Conservation (phyloP, 2,113 vertebrate species). For the Okapia johnstoni region DNA sequence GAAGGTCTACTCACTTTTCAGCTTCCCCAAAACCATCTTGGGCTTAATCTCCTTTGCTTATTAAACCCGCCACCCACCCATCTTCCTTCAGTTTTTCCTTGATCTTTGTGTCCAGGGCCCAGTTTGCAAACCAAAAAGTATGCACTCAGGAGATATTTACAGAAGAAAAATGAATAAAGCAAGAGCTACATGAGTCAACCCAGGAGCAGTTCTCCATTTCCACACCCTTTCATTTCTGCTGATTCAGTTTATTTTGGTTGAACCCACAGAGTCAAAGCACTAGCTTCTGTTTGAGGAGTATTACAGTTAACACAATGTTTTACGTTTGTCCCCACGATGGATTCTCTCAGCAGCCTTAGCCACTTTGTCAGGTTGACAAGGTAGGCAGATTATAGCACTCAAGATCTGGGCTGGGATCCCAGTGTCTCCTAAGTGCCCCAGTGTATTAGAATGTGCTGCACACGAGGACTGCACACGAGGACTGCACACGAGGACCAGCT, state of each 20-base stretch:
- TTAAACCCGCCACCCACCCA: background rate
- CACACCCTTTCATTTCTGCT: rapidly evolving
- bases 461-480: background rate
- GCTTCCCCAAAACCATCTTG: background rate
- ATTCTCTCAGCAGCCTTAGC: background rate
- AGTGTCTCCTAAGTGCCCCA: background rate
- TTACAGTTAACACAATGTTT: too few relatives aligned
- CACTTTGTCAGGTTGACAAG: background rate
- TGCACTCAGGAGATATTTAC: background rate
- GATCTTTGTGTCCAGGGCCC: background rate
- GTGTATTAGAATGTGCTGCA: background rate
- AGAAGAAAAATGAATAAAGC: background rate
- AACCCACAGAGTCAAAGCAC: background rate
- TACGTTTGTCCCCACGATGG: too few relatives aligned
- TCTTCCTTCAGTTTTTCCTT: background rate
- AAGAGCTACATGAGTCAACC: background rate
- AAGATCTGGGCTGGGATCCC: background rate
- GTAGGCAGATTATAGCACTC: background rate
- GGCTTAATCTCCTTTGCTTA: background rate
- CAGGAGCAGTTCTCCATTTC: too few relatives aligned
- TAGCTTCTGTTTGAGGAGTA: background rate
- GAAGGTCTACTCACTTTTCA: background rate
- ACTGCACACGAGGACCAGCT: background rate
- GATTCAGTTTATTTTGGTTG: background rate
- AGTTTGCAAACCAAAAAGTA: background rate